Percentiles rank a stretch among this genome's conserved stretches.
Evolutionary conservation across 2,888 invertebrate genomes (phyloP).

Genomic region (Lepidochrysops patricia): DNA sequence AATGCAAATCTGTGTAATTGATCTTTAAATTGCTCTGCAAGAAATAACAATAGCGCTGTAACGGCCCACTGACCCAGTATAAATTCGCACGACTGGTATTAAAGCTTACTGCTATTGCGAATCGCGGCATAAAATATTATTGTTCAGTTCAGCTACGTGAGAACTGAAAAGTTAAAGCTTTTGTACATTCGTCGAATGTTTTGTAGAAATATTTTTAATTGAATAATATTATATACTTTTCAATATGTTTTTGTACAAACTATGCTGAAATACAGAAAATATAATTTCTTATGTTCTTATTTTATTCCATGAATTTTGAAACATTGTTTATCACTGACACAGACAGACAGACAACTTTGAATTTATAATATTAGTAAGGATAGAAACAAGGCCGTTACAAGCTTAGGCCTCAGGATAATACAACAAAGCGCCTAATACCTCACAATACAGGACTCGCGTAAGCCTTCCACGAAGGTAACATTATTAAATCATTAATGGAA

Average conservation of each 20-base stretch:
- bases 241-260: too few relatives aligned
- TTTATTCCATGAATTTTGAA: too few relatives aligned
- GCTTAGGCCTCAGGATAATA: neutral
- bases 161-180: neutral
- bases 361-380: too few relatives aligned
- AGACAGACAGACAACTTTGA: neutral
- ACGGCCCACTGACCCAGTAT: neutral
- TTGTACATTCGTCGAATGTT: neutral
- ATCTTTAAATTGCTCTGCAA: neutral
- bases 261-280: too few relatives aligned
- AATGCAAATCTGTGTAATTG: neutral
- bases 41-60: neutral
- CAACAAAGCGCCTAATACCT: neutral
- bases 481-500: constrained; percentile 9
- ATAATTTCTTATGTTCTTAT: too few relatives aligned
- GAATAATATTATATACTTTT: too few relatives aligned
- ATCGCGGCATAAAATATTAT: neutral
- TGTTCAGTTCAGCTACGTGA: constrained; percentile 2
- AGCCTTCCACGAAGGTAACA: neutral
- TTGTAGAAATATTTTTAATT: neutral
- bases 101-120: neutral
- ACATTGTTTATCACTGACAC: too few relatives aligned
- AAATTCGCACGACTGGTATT: neutral
- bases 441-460: neutral
- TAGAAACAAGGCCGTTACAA: neutral